These are phyloP conservation scores for Echiichthys vipera DNA, from an alignment of 2,797 vertebrate genomes.

Conservation along the genomic window DNA sequence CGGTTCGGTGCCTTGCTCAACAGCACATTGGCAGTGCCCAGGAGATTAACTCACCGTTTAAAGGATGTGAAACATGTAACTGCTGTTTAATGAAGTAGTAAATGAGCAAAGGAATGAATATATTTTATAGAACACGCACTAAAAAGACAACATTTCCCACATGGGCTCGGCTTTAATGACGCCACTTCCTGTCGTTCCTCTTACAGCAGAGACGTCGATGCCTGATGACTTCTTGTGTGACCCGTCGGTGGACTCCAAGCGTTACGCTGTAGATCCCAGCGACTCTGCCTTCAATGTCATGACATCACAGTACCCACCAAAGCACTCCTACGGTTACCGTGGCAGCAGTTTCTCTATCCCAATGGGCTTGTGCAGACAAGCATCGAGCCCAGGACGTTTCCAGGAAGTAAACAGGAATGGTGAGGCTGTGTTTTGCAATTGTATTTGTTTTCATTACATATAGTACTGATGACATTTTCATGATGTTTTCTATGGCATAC, in stretches of 20 bases:
- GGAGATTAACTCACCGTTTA: neutral
- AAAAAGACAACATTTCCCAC: neutral
- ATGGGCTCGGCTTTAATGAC: neutral
- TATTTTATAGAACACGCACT: no score
- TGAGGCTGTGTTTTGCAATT: constrained; percentile 72
- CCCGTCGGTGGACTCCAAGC: constrained; percentile 82
- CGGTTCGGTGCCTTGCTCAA: no score
- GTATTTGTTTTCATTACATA: neutral
- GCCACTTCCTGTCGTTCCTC: constrained; percentile 10
- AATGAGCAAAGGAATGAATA: no score
- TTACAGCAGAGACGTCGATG: constrained; percentile 84
- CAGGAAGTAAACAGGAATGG: constrained; percentile 91
- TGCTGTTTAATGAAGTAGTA: neutral
- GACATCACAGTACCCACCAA: constrained; percentile 80
- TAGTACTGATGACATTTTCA: neutral
- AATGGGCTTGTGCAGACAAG: constrained; percentile 82
- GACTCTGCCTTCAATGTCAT: constrained; percentile 85
- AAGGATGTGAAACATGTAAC: neutral
- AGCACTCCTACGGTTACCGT: constrained; percentile 82
- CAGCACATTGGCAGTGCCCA: no score
- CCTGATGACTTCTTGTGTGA: constrained; percentile 88
- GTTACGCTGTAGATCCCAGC: constrained; percentile 83
- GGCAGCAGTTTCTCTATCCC: constrained; percentile 77
- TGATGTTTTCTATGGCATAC: neutral
- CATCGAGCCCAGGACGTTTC: constrained; percentile 87